Percentiles rank a stretch among this genome's conserved stretches.
These are phyloP conservation scores for Protaetia brevitarsis DNA, from an alignment of 1,140 invertebrate genomes.

Conservation along the genomic window DNA sequence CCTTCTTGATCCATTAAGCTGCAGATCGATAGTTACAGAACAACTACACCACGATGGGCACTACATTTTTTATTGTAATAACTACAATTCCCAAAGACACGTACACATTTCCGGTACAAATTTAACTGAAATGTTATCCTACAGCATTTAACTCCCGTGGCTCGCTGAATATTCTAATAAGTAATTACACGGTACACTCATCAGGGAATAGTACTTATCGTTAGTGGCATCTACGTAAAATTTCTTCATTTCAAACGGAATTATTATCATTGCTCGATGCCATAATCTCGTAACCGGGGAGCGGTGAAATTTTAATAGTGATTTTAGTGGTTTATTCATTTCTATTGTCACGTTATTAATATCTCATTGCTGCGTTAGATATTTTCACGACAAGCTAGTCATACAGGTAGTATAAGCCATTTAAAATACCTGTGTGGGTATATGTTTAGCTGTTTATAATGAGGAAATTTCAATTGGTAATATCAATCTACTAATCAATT, in stretches of 20 bases:
- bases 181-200: neutral
- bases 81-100: neutral
- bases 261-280: neutral
- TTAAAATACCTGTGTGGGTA: neutral
- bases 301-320: neutral
- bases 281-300: neutral
- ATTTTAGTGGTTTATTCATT: neutral
- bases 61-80: too few relatives aligned
- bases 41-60: too few relatives aligned
- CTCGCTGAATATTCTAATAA: neutral
- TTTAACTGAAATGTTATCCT: slow-evolving; percentile 8
- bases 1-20: too few relatives aligned
- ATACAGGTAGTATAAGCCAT: neutral
- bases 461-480: neutral
- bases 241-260: neutral
- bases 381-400: neutral
- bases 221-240: slow-evolving; percentile 5
- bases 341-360: neutral
- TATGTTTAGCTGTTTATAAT: neutral
- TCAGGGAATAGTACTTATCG: neutral
- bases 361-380: neutral
- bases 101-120: neutral
- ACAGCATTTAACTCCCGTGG: neutral
- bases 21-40: too few relatives aligned
- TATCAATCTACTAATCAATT: neutral